Base-by-base conservation (phyloP, 1,140 invertebrate species). In the Scaptomyza graminum region DNA sequence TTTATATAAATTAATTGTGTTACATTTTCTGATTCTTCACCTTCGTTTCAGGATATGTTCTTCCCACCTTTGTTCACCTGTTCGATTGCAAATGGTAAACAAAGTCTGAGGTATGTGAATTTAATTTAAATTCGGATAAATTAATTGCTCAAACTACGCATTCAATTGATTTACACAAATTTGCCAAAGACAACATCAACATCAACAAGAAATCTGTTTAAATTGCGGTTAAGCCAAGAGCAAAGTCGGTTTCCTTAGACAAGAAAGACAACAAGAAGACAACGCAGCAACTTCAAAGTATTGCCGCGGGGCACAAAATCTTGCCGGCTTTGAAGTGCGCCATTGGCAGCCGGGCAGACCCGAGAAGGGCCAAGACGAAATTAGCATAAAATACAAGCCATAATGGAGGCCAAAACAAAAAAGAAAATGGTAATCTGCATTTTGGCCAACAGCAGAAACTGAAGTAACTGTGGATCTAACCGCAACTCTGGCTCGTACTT, bases 131-230 rank as follows among this genome's bases (percentile, higher is more conserved):
- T 88, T 60, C 61, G 66, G 52, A 57, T 46, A 87, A 82, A 82
- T 88, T 88, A 87, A 82, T 88, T 87, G 83, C 78, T 79, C 73
- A 70, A 87, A 82, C 74, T 82, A 87, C 78, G 57, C 74, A 69
- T 68, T 50, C 79, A 88, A 87, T 87, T 87, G 82, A 88, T 88
- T 87, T 87, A 77, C 78, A 82, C 82, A 82, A 88, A 88, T 88
- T 87, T 80, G 52, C 70, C 56, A 88, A 87, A 77, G 82, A 88
- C 83, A 88, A 77, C 67, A 80, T 76, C 73, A 87, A 75, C 74
- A 85, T 71, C 76, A 88, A 79, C 83, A 88, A 82, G 83, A 88
- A 87, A 82, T 87, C 82, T 76, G 82, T 76, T 88, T 87, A 82
- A 88, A 87, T 87, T 87, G 82, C 83, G 83, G 83, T 69, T 72